Conservation (phyloP, 2,113 vertebrate genomes). For the Catharus fuscescens region DNA sequence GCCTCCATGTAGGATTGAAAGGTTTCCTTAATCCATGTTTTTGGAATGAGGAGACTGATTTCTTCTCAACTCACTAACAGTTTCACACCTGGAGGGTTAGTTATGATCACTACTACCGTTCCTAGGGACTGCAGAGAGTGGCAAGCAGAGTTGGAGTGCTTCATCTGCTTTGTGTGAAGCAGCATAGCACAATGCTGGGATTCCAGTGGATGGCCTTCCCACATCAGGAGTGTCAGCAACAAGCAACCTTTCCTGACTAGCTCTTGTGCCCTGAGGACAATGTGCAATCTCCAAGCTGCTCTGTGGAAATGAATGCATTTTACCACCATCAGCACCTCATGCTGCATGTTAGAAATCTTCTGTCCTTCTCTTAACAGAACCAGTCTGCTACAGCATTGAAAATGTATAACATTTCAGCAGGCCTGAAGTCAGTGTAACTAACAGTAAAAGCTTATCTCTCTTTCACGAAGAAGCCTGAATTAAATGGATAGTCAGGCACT, state of each 20-base stretch:
- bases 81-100: background rate
- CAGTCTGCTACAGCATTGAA: background rate
- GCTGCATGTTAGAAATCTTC: background rate
- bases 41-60: fast-evolving
- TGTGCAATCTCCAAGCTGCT: background rate
- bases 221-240: background rate
- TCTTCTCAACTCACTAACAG: background rate
- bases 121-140: background rate
- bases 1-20: background rate
- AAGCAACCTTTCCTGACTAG: background rate
- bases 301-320: background rate
- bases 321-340: background rate
- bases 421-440: background rate
- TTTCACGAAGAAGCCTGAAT: background rate
- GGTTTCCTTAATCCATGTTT: background rate
- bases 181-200: no score
- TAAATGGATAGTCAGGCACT: background rate
- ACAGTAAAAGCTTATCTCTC: background rate
- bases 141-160: background rate
- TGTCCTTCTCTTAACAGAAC: background rate
- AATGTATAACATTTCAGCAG: background rate
- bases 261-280: background rate
- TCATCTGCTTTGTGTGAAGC: background rate
- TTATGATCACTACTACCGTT: background rate
- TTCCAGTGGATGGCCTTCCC: no score